A percentile compares a stretch with the other conserved stretches of the same genome.
Conservation (phyloP, 2,888 invertebrate species). For the Heliconius aoede region DNA sequence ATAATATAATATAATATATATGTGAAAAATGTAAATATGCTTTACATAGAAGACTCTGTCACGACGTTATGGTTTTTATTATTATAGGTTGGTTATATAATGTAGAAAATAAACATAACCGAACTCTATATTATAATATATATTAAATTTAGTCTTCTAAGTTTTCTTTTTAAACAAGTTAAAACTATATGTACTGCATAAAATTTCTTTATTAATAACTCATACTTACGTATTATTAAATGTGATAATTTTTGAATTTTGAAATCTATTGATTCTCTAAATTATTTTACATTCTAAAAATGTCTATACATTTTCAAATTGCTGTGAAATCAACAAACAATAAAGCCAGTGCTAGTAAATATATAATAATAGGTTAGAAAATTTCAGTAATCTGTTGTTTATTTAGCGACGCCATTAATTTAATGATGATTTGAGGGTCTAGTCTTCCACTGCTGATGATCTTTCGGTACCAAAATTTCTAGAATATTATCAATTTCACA, state of each 20-base stretch:
- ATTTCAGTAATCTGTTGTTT: conserved; percentile 15
- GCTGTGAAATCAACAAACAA: conserved; percentile 25
- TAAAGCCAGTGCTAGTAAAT: conserved; percentile 22
- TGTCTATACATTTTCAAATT: not conserved
- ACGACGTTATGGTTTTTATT: not conserved
- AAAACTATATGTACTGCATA: too few relatives aligned
- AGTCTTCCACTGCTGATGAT: conserved; percentile 31
- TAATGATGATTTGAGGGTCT: conserved; percentile 29
- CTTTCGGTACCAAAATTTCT: conserved; percentile 32
- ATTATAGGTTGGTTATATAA: not conserved
- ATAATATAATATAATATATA: not conserved
- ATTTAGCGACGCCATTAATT: conserved; percentile 31
- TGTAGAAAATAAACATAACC: not conserved
- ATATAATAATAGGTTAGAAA: not conserved
- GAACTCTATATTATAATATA: too few relatives aligned
- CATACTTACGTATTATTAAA: not conserved
- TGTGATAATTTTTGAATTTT: not conserved
- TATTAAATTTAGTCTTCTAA: too few relatives aligned
- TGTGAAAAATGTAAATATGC: not conserved
- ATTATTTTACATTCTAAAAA: not conserved
- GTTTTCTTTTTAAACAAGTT: too few relatives aligned
- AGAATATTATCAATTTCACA: conserved; percentile 6
- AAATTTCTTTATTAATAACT: too few relatives aligned
- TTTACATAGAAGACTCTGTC: not conserved
- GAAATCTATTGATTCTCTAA: too few relatives aligned